Evolutionary conservation across 2,113 vertebrate genomes (phyloP).

Genomic region (Semnornis frantzii): DNA sequence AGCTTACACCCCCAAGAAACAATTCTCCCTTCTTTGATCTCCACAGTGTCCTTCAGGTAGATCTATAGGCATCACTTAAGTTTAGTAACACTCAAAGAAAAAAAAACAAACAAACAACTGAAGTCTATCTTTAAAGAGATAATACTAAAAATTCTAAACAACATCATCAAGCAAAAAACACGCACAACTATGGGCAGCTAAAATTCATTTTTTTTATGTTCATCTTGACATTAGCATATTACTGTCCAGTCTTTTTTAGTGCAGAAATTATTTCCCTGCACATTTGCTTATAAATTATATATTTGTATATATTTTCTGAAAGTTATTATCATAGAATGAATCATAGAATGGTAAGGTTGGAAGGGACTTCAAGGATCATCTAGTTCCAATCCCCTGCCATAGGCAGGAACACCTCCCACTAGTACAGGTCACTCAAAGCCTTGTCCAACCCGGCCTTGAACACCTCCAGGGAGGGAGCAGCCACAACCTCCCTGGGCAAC

Average conservation of each 20-base stretch:
- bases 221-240: not conserved
- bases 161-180: not conserved
- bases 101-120: not conserved
- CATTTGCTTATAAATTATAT: not conserved
- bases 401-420: no score
- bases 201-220: not conserved
- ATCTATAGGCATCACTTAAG: not conserved
- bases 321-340: no score
- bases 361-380: no score
- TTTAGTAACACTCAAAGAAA: not conserved
- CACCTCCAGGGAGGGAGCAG: no score
- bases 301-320: not conserved
- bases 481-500: no score
- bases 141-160: not conserved
- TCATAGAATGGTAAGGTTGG: no score
- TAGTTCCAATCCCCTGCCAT: no score
- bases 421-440: no score
- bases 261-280: not conserved
- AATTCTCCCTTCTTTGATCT: not conserved
- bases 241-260: not conserved
- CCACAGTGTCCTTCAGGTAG: not conserved
- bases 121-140: not conserved
- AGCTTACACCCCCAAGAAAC: not conserved
- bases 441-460: no score
- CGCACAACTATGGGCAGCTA: not conserved